Base-by-base conservation (phyloP, 2,113 vertebrate species). In the Nannobrachium achirus region DNA sequence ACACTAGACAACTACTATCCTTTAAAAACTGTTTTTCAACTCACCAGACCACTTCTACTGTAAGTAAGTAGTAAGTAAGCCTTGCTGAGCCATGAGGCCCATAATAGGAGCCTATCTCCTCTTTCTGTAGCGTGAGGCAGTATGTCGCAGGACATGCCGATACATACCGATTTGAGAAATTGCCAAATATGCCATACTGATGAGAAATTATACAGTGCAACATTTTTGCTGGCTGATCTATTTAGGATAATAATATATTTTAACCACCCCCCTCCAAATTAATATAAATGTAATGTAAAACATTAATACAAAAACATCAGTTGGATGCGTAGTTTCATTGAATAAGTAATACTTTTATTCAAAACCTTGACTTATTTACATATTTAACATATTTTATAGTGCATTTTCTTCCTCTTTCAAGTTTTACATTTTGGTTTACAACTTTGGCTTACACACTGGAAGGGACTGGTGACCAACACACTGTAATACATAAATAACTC, bases 381-480 rank as follows among this genome's bases (percentile, higher is more conserved):
- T 72, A 75, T 77, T 63, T 73, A 39, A 75, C 81, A 88, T 46
- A 14, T 0, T 80, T 81, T 71, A 77, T 42, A 53, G 61, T 68
- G 49, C 60, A 76, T 67, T 42, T 57, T 39, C 8, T 56, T 60
- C 45, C 46, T 78, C 66, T 68, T 83, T 88, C 75, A 86, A 85
- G 87, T 88, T 73, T 88, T 73, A 86, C 49, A 56, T 56, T 41
- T 73, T 14, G 73, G 66, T 70, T 63, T 60, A 69, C 70, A 74
- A 14, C 79, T 81, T 92, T 92, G 89, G 89, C 91, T 89, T 80
- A 82, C 53, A 86, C 77, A 74, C 49, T 39, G 66, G 64, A 59
- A 82, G 57, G 57, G 67, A 60, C 25, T 62, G 66, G 69, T 40
- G 48, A 71, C 68, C 45, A 72, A 85, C 60, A 77, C 66, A 65